A percentile compares a stretch with the other conserved stretches of the same genome.
Conservation (phyloP, 2,888 invertebrate genomes). For the Microplitis deprimator region DNA sequence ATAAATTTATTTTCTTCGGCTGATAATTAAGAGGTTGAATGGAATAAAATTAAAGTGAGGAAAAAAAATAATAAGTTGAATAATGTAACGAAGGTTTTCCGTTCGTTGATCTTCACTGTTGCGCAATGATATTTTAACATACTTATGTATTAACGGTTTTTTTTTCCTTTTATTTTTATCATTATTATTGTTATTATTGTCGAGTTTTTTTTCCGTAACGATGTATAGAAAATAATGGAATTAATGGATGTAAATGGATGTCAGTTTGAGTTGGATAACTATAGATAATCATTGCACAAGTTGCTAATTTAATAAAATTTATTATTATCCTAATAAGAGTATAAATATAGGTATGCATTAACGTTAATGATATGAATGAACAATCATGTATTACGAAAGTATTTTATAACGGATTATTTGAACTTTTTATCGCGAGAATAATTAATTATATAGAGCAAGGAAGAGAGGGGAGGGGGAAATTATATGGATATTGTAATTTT, state of each 20-base stretch:
- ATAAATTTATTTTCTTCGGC: too few relatives aligned
- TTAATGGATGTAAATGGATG: slow-evolving; percentile 12
- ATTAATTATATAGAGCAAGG: not conserved
- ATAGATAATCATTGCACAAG: slow-evolving; percentile 33
- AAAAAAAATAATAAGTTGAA: not conserved
- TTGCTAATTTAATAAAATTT: slow-evolving; percentile 14
- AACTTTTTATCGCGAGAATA: not conserved
- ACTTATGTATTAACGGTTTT: slow-evolving; percentile 21
- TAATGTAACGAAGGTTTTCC: slow-evolving; percentile 8
- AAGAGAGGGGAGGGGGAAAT: too few relatives aligned
- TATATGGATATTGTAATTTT: not conserved
- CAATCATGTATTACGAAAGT: slow-evolving; percentile 32
- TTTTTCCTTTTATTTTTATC: not conserved
- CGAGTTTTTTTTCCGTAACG: slow-evolving; percentile 5
- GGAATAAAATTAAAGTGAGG: not conserved
- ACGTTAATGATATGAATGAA: slow-evolving; percentile 22
- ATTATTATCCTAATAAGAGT: slow-evolving; percentile 27
- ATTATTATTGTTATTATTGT: not conserved
- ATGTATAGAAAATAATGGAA: slow-evolving; percentile 14
- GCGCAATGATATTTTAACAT: slow-evolving; percentile 28
- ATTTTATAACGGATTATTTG: slow-evolving; percentile 30
- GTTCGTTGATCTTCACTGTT: slow-evolving; percentile 12
- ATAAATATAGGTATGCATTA: not conserved
- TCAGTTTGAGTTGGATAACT: slow-evolving; percentile 34
- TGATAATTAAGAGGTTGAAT: not conserved